Base-by-base conservation (phyloP, 1,140 invertebrate genomes). In the Muscidifurax raptorellus region DNA sequence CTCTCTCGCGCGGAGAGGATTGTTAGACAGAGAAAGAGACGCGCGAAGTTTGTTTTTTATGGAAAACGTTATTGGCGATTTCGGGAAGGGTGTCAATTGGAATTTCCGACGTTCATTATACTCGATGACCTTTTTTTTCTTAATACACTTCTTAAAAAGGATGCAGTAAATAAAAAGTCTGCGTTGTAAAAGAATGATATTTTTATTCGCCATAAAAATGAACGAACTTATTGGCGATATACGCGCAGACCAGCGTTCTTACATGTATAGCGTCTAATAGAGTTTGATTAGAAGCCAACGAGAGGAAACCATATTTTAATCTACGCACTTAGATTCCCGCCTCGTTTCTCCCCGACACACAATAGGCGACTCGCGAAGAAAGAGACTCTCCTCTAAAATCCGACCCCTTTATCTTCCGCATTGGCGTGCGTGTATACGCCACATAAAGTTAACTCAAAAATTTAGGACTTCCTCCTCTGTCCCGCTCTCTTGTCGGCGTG, bases 301-400 rank as follows among this genome's bases (percentile, higher is more conserved):
- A 82, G 52, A 82, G 80, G 72, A 82, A 82, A 82, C 32, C 52
- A 75, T 82, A 82, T 75, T 82, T 82, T 75, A 66, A 75, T 30
- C 30, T 18, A 40, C 44, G 69, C 27, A 72, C 22, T 72, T 18
- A n/a, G 32, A 52, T 27, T 30, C 22, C 15, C 40, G 32, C 10
- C n/a, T 59, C 52, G 52, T 59, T 22, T 59, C 36, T 40, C 9
- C 36, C 10, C 52, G 22, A 1, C 4, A 18, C 30, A 83, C 75
- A 78, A 78, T 59, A 27, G 82, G 15, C 25, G 66, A 64, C 13
- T 44, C 10, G 15, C 25, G n/a, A 44, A 69, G 67, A 18, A 32
- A 15, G 32, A 30, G 64, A 59, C 30, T 40, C 25, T 22, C 71
- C n/a, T 77, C 32, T 44, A 83, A 77, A 67, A 77, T 76, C 59